Percentiles rank a stretch among this genome's conserved stretches.
Conservation (phyloP, 2,113 vertebrate species). For the Cyphomyrus discorhynchus region DNA sequence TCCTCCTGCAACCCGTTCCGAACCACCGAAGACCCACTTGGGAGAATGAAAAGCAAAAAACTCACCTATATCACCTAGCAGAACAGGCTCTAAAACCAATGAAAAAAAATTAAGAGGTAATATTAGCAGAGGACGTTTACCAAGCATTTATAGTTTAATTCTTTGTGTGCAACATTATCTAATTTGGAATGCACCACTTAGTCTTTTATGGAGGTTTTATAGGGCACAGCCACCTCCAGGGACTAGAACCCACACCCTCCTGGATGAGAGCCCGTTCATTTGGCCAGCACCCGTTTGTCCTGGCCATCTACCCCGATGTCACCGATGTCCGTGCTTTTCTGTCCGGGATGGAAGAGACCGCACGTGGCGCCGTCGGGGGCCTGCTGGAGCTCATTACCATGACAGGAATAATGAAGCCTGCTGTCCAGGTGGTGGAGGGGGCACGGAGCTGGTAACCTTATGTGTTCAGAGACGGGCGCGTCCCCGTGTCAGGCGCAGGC, state of each 20-base stretch:
- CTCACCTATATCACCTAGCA: neutral
- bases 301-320: neutral
- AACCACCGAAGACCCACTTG: neutral
- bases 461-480: neutral
- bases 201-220: neutral
- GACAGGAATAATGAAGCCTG: conserved; percentile 9
- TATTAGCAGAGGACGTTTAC: neutral
- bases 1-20: neutral
- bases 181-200: neutral
- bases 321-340: neutral
- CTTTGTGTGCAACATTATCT: neutral
- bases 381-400: neutral
- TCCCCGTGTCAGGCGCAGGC: neutral
- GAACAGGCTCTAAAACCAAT: neutral
- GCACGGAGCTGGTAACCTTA: neutral
- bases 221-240: neutral
- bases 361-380: neutral
- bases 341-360: neutral
- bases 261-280: neutral
- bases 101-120: conserved; percentile 28
- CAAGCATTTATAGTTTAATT: conserved; percentile 34
- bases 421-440: conserved; percentile 9
- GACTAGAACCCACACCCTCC: neutral
- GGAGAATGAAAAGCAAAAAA: neutral
- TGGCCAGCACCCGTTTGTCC: neutral